Evolutionary conservation across 2,888 invertebrate species (phyloP).

Genomic region (Folsomia candida): DNA sequence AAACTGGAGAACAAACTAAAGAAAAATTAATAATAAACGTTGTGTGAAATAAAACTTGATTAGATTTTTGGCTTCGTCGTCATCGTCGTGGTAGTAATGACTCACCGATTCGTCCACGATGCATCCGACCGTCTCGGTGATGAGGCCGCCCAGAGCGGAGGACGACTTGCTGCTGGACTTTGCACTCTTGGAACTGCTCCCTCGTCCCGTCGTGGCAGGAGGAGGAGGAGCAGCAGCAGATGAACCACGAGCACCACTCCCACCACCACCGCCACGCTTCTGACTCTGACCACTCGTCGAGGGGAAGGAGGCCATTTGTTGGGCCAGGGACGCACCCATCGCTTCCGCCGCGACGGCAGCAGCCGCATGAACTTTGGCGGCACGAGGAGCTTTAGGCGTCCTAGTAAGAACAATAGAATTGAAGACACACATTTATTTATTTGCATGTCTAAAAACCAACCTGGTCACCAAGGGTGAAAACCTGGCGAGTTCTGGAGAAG

Average conservation of each 20-base stretch:
- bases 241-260: conserved; percentile 21
- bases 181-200: background rate
- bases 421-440: no score
- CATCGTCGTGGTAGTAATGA: no score
- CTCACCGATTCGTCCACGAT: conserved; percentile 49
- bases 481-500: conserved; percentile 73
- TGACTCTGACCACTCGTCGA: conserved; percentile 9
- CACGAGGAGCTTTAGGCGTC: conserved; percentile 36
- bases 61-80: no score
- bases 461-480: conserved; percentile 75
- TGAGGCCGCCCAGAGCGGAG: conserved; percentile 50
- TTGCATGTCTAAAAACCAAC: no score
- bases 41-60: background rate
- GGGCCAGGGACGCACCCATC: conserved; percentile 26
- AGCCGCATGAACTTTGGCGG: conserved; percentile 32
- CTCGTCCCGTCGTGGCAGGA: background rate
- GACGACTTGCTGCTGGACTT: conserved; percentile 6
- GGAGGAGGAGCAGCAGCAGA: conserved; percentile 8
- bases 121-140: conserved; percentile 54
- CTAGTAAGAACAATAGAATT: conserved; percentile 19
- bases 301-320: conserved; percentile 43
- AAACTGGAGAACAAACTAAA: no score
- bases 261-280: conserved; percentile 10
- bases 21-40: background rate
- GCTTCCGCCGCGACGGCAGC: conserved; percentile 36